Evolutionary conservation across 2,888 invertebrate genomes (phyloP), one percentile per base, ranked within the genome.

Genomic region (Amaurobius ferox): DNA sequence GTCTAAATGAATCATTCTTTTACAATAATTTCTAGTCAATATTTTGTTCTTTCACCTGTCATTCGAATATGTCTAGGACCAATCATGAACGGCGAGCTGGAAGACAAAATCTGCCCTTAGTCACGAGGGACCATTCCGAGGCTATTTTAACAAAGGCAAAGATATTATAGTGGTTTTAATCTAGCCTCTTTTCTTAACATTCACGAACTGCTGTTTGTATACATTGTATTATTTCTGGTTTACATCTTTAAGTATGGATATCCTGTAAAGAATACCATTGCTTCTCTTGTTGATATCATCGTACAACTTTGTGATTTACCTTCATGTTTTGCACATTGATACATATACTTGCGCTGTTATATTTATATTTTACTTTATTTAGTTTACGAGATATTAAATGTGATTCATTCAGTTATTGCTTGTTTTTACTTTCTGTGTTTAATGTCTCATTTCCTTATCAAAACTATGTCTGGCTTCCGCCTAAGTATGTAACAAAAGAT

Each of bases 301-400:
- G 74, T 79, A 79, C 48, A 78, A 79, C 61, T 70, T 86, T 86
- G 86, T 86, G 79, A 86, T 79, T 79, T 79, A 86, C 40, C 74
- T 76, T 76, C 73, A 86, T 76, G 74, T 86, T 86, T 86, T 86
- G 86, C 86, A 86, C 79, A 86, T 76, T 79, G 70, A 87, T 83
- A 86, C 70, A 78, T 77, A 86, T 76, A 70, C 87, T 78, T 87
- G 62, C 44, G 83, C 66, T 77, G 81, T 83, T 87, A 77, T 83
- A 83, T 79, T 87, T 83, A 78, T 73, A 77, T 81, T 87, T 81
- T 78, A 83, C 74, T 81, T 77, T 79, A 73, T 80, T 79, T 81
- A 81, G 80, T 32, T 79, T 81, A 78, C 26, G 40, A 78, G 77
- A 72, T 76, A 81, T 71, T 83, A 87, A 87, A 87, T 81, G 80